Conservation (phyloP, 23 tunicate species). For the Trididemnum nubilum region DNA sequence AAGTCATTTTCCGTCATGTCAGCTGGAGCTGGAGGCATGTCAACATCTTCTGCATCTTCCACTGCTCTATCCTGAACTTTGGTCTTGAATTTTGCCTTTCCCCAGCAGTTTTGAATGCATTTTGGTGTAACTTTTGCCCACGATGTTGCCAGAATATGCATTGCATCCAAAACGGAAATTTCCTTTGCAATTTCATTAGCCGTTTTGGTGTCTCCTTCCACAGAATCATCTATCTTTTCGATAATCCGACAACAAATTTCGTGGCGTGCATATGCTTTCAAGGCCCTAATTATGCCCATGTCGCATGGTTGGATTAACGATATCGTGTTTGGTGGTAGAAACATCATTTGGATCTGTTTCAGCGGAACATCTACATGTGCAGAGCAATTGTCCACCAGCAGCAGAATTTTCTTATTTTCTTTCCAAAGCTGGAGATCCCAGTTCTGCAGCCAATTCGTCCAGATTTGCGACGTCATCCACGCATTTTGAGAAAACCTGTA, state of each 20-base stretch:
- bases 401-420: conserved; percentile 14
- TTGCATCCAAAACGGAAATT: conserved; percentile 39
- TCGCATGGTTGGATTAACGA: conserved; percentile 20
- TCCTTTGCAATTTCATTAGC: conserved; percentile 24
- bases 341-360: conserved; percentile 11
- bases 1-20: conserved; percentile 27
- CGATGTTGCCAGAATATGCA: conserved; percentile 23
- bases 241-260: conserved; percentile 27
- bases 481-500: conserved; percentile 20
- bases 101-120: conserved; percentile 20
- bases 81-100: conserved; percentile 32
- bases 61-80: conserved; percentile 18
- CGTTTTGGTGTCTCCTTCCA: conserved; percentile 20
- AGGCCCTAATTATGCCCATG: conserved; percentile 22
- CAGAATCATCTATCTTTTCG: conserved; percentile 18
- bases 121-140: conserved; percentile 20
- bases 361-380: too few relatives aligned
- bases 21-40: conserved; percentile 29
- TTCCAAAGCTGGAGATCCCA: conserved; percentile 28
- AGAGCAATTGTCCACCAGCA: conserved; percentile 27
- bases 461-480: conserved; percentile 24
- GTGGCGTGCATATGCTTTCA: conserved; percentile 18
- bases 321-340: conserved; percentile 31
- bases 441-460: conserved; percentile 32
- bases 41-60: conserved; percentile 33